These are phyloP conservation scores for Sarcophilus harrisii DNA, from an alignment of 2,797 vertebrate species.

Conservation along the genomic window DNA sequence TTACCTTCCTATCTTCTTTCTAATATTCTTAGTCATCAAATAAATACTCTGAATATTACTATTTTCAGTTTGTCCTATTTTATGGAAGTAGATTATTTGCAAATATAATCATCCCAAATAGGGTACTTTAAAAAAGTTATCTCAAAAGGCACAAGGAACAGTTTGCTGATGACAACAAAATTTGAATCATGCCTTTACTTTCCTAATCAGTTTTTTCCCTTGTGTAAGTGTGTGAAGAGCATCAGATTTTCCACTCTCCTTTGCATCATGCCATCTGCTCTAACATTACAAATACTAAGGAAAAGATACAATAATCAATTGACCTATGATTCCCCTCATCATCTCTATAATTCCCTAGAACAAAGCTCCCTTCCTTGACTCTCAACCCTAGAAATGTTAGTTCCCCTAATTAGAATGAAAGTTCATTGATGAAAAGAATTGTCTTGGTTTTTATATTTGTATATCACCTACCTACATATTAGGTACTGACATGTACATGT, in stretches of 20 bases:
- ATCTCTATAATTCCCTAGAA: neutral
- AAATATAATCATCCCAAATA: constrained; percentile 7
- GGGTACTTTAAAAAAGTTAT: constrained; percentile 59
- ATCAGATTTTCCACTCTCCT: neutral
- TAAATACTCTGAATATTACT: neutral
- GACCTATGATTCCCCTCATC: neutral
- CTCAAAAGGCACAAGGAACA: neutral
- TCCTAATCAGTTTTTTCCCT: constrained; percentile 46
- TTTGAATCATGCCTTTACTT: constrained; percentile 57
- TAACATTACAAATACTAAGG: neutral
- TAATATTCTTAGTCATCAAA: constrained; percentile 49
- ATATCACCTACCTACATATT: neutral
- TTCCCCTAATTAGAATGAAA: neutral
- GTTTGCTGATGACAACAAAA: constrained; percentile 28
- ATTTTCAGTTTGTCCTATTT: neutral
- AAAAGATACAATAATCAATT: neutral
- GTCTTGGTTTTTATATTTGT: neutral
- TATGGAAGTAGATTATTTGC: constrained; percentile 16
- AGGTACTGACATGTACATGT: neutral
- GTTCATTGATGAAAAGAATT: neutral
- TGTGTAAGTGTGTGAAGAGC: neutral
- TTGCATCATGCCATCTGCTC: neutral
- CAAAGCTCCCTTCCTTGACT: neutral
- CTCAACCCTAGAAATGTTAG: neutral
- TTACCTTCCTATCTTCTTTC: constrained; percentile 57